Conservation (phyloP, 2,113 vertebrate species). For the Meriones unguiculatus region DNA sequence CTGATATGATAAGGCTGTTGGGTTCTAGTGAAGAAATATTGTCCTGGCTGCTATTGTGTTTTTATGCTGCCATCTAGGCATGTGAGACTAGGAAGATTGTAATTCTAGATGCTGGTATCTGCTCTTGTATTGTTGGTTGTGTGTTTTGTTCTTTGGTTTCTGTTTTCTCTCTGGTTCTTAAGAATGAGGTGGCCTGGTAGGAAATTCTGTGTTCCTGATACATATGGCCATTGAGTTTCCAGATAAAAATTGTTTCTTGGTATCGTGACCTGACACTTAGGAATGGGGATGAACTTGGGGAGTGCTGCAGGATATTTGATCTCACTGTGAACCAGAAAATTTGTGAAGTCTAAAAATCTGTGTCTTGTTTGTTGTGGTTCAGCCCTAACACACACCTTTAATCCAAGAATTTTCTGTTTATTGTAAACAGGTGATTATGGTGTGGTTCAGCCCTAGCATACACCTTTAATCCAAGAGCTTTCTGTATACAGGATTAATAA, state of each 20-base stretch:
- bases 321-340: too few relatives aligned
- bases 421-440: too few relatives aligned
- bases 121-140: neutral
- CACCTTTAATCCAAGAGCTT: too few relatives aligned
- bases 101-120: neutral
- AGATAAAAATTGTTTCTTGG: neutral
- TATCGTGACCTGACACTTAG: neutral
- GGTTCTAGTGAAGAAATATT: neutral
- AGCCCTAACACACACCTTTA: too few relatives aligned
- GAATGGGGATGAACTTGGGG: neutral
- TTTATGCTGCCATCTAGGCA: neutral
- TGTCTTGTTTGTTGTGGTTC: too few relatives aligned
- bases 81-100: neutral
- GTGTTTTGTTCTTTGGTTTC: neutral
- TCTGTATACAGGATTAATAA: too few relatives aligned
- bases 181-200: neutral
- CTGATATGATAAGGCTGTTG: neutral
- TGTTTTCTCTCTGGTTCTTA: neutral
- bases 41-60: neutral
- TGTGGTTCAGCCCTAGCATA: too few relatives aligned
- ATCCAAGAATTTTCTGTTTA: too few relatives aligned
- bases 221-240: neutral
- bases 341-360: too few relatives aligned
- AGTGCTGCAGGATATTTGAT: too few relatives aligned
- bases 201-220: neutral